Evolutionary conservation across 2,113 vertebrate genomes (phyloP), one percentile per base, ranked within the genome.

Genomic region (Tupaia chinensis): DNA sequence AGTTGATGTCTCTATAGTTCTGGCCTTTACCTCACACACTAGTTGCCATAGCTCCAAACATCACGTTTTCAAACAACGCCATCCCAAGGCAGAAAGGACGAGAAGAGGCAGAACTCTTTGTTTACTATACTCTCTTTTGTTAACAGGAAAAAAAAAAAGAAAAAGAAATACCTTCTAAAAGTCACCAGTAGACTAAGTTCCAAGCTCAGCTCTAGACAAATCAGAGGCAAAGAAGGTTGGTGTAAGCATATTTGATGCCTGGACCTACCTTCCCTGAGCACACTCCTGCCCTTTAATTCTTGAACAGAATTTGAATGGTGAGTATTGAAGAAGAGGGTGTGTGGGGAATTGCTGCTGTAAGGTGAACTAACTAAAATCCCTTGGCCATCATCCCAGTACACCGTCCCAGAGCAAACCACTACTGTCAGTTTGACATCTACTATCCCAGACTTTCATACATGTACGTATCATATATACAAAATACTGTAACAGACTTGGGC

Each of bases 81-180:
- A 92, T 56, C 60, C 58, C 54, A 92, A 89, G 32, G 68, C 44
- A 89, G 32, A 91, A 91, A 95, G 65, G 63, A 86, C 78, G 5
- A 4, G 0, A 20, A 81, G 20, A 89, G 25, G 58, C 25, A 87
- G 73, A 80, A 23, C 56, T 80, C 54, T 58, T 74, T 9, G 7
- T 83, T 8, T 14, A 69, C 34, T 65, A 68, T n/a, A 54, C 25
- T 79, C 22, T 91, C n/a, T 81, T 81, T 66, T 54, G 13, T 72
- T 93, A 54, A 12, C 44, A 87, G 20, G 77, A 7, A 7, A 29
- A 23, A 74, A 94, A 83, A 44, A n/a, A 29, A 54, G 87, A 80
- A 68, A 14, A n/a, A 29, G 54, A 92, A 80, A 60, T 8, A 54
- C 15, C 53, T 78, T 14, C 22, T 68, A 22, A 25, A 79, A 79